These are phyloP conservation scores for Xiphorhynchus elegans DNA, from an alignment of 2,113 vertebrate genomes.

Conservation along the genomic window DNA sequence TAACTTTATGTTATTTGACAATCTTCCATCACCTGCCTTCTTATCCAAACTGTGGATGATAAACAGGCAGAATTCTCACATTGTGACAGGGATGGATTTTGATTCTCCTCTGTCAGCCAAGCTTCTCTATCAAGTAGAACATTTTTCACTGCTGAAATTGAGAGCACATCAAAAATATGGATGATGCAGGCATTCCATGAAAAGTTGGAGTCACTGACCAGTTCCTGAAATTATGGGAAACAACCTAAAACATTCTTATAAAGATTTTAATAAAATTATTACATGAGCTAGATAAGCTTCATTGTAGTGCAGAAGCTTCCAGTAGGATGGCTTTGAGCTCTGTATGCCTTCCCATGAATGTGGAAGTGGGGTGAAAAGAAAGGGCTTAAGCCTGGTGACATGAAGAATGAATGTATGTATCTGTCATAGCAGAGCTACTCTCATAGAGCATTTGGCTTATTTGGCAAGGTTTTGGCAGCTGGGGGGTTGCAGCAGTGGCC, in stretches of 20 bases:
- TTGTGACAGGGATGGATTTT: background rate
- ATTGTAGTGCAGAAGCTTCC: background rate
- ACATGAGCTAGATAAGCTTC: background rate
- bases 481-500: background rate
- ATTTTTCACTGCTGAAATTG: background rate
- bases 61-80: slow-evolving; percentile 12
- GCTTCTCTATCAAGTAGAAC: background rate
- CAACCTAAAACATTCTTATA: background rate
- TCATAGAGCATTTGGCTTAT: background rate
- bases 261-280: background rate
- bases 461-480: background rate
- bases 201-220: background rate
- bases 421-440: background rate
- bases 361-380: background rate
- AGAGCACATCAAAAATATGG: background rate
- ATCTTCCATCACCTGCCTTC: background rate
- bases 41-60: background rate
- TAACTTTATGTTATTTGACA: background rate
- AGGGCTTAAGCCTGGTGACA: background rate
- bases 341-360: background rate
- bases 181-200: background rate
- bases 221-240: background rate
- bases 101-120: background rate
- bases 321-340: background rate
- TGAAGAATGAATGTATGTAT: background rate